These are phyloP conservation scores for Rhinoderma darwinii DNA, from an alignment of 2,113 vertebrate genomes.

Conservation along the genomic window DNA sequence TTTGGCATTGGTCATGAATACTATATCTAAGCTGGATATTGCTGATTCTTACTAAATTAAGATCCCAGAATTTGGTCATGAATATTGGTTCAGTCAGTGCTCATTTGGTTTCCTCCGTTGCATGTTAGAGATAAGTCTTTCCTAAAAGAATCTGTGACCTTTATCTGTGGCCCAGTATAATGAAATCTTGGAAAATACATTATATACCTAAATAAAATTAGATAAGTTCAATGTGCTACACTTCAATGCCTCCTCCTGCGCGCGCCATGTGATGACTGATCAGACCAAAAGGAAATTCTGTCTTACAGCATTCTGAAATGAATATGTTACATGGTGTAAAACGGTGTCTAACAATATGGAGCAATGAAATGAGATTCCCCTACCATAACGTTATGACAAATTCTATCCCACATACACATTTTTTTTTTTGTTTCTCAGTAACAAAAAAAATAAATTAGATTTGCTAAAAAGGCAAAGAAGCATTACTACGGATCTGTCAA, in stretches of 20 bases:
- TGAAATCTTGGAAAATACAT: background rate
- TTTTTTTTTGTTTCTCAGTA: constrained; percentile 41
- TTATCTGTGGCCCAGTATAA: background rate
- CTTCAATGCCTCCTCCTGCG: background rate
- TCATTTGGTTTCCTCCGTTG: background rate
- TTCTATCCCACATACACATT: background rate
- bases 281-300: constrained; percentile 6
- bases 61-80: background rate
- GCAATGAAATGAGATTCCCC: constrained; percentile 22
- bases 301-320: background rate
- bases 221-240: background rate
- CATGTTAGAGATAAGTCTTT: background rate
- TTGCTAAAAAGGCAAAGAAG: constrained; percentile 43
- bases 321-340: constrained; percentile 39
- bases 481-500: background rate
- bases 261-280: constrained; percentile 6
- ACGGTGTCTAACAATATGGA: constrained; percentile 21
- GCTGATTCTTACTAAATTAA: background rate
- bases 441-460: constrained; percentile 51
- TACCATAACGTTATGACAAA: constrained; percentile 39
- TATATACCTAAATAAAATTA: background rate
- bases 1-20: background rate
- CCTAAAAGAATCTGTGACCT: background rate
- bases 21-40: background rate
- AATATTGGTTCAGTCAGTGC: background rate